Evolutionary conservation across 1,140 invertebrate species (phyloP).

Genomic region (Meloidogyne hapla): DNA sequence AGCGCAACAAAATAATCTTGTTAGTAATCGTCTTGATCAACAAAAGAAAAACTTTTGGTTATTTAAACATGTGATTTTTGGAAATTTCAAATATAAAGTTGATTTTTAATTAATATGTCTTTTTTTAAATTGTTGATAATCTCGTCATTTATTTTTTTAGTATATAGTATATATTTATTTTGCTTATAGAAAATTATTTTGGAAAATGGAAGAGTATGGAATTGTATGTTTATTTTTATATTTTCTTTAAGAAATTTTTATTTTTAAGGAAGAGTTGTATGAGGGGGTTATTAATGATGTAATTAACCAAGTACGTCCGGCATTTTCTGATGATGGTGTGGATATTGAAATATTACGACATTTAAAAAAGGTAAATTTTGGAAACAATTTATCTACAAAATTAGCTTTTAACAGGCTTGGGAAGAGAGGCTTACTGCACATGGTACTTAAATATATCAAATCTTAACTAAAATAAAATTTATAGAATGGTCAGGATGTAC

Average conservation of each 20-base stretch:
- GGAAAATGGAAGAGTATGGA: neutral
- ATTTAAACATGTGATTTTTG: neutral
- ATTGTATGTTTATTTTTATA: neutral
- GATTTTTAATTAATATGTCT: neutral
- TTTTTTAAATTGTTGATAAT: neutral
- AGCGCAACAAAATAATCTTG: neutral
- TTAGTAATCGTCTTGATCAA: neutral
- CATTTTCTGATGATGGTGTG: slow-evolving; percentile 15
- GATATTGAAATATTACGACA: slow-evolving; percentile 16
- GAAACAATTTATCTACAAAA: neutral
- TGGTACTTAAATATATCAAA: neutral
- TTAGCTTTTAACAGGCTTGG: neutral
- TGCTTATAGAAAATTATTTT: neutral
- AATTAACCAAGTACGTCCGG: neutral
- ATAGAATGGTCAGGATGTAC: neutral
- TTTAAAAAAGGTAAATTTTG: neutral
- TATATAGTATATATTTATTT: neutral
- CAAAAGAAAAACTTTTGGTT: neutral
- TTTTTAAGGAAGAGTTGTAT: slow-evolving; percentile 12
- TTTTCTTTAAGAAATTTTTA: neutral
- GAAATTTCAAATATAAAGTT: neutral
- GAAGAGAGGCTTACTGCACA: neutral
- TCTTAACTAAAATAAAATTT: neutral
- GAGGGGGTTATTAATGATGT: slow-evolving; percentile 8
- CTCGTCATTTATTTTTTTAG: neutral